Conservation (phyloP, 2,888 invertebrate genomes). For the Metellina segmentata region DNA sequence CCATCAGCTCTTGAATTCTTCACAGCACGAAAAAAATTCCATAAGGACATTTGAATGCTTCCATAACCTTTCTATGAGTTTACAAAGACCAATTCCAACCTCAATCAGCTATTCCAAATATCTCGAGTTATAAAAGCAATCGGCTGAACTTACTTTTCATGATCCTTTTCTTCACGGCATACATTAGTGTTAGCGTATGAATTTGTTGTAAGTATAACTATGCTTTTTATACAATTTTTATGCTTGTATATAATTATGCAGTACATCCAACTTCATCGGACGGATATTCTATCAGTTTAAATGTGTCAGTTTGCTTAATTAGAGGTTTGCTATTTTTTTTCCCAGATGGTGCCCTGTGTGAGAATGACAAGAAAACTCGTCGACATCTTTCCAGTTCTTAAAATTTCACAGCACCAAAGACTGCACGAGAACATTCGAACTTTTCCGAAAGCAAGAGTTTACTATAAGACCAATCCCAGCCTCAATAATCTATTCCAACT, state of each 20-base stretch:
- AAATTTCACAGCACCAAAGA: not conserved
- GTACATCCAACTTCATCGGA: too few species aligned
- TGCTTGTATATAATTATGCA: too few species aligned
- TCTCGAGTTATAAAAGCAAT: too few species aligned
- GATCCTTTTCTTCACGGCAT: not conserved
- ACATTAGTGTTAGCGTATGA: too few species aligned
- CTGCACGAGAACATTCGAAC: not conserved
- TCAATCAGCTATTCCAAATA: not conserved
- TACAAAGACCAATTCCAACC: not conserved
- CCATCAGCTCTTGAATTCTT: not conserved
- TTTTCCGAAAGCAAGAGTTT: not conserved
- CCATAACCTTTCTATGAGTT: not conserved
- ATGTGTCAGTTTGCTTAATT: too few species aligned
- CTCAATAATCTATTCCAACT: not conserved
- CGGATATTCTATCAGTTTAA: too few species aligned
- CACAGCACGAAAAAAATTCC: not conserved
- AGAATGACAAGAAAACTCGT: not conserved
- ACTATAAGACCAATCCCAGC: not conserved
- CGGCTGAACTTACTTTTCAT: too few species aligned
- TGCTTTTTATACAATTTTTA: too few species aligned
- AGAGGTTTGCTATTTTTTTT: too few species aligned
- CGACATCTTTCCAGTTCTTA: not conserved
- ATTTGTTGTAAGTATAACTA: too few species aligned
- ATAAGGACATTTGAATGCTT: too few species aligned
- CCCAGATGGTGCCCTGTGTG: not conserved